Evolutionary conservation across 1,140 invertebrate genomes (phyloP), one percentile per base, ranked within the genome.

Genomic region (Anagrus nilaparvatae): DNA sequence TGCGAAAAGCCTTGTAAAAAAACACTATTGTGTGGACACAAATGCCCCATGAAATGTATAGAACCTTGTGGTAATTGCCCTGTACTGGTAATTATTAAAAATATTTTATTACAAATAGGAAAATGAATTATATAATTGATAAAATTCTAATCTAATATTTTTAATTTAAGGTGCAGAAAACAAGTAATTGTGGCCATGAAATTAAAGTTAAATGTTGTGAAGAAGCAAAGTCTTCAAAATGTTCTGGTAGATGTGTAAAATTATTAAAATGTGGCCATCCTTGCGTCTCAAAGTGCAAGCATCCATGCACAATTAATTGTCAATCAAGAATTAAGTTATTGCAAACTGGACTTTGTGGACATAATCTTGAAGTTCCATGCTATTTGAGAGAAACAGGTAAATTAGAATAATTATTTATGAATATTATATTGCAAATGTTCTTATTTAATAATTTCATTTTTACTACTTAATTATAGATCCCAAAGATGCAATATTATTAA

Each of bases 321-420:
- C 8, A 31, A 23, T 8, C 14, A 3, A 20, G 19, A 14, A 19
- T 30, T 4, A 20, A 21, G 6, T 13, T 30, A 3, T 21, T 19
- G 9, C 4, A 8, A 19, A 9, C 17, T 20, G 38, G 17, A 10
- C 13, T 40, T 2, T 40, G 38, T 21, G 38, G 38, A 2, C 38
- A 40, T 16, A 4, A 14, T 20, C 9, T 40, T 19, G 7, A 12
- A n/a, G 28, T 40, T 3, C 38, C 38, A 12, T 40, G 38, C 13
- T 23, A 20, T 40, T 23, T 40, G 10, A 10, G 13, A 19, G 14
- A 40, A 30, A 30, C 17, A 8, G 38, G 38, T 30, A 40, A 40
- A 20, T 31, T n/a, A n/a, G n/a, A n/a, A n/a, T n/a, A n/a, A n/a
- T n/a, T n/a, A n/a, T n/a, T n/a, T n/a, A n/a, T n/a, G n/a, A n/a